Conservation (phyloP, 2,888 invertebrate species). For the Lycophotia porphyrea region DNA sequence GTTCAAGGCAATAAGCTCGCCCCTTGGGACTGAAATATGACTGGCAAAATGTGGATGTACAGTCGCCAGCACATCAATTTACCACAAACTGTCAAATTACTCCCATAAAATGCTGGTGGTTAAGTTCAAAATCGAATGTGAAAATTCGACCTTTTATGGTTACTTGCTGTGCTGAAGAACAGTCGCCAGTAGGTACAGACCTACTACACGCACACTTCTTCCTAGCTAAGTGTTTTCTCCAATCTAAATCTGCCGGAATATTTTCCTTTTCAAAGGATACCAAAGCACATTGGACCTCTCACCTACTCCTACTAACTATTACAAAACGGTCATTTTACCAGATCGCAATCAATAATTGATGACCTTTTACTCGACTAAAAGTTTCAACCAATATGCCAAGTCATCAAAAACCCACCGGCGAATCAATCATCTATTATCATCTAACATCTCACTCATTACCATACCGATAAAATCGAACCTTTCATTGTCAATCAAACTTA, state of each 20-base stretch:
- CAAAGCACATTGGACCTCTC: background rate
- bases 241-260: background rate
- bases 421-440: constrained; percentile 49
- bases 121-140: too few relatives aligned
- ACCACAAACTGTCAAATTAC: too few relatives aligned
- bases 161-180: too few relatives aligned
- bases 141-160: too few relatives aligned
- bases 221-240: background rate
- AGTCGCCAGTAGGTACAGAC: too few relatives aligned
- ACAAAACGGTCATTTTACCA: background rate
- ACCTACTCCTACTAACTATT: background rate
- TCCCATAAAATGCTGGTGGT: too few relatives aligned
- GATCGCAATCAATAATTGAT: constrained; percentile 4
- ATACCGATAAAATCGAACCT: constrained; percentile 34
- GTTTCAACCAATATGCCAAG: constrained; percentile 18
- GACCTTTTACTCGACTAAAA: constrained; percentile 26
- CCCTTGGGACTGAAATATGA: background rate
- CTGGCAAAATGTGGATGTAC: background rate
- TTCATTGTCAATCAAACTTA: constrained; percentile 38
- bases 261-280: background rate
- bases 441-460: constrained; percentile 40
- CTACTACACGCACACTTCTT: background rate
- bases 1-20: too few relatives aligned
- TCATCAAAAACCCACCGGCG: constrained; percentile 12
- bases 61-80: too few relatives aligned